Percentiles rank a stretch among this genome's conserved stretches.
phyloP scores from a whole-genome alignment of 1,140 invertebrate species.

The Meloidogyne hapla region DNA sequence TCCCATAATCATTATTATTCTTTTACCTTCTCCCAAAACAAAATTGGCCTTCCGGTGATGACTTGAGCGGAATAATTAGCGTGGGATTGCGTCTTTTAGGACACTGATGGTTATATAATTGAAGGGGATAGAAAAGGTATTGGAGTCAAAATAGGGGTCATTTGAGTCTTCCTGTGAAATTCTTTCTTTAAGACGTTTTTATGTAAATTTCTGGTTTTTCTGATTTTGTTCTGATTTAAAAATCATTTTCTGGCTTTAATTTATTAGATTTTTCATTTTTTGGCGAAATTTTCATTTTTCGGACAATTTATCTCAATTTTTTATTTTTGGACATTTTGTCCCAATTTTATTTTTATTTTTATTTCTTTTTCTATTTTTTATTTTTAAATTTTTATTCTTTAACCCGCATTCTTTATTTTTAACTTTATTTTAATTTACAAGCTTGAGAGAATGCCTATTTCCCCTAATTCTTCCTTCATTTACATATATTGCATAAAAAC shows the following conservation, averaged over 20 bases:
- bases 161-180: neutral
- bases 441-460: conserved; percentile 1
- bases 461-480: neutral
- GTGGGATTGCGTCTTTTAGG: conserved; percentile 1
- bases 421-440: neutral
- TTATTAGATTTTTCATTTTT: neutral
- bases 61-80: conserved; percentile 3
- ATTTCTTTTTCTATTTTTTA: too few relatives aligned
- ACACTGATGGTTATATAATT: neutral
- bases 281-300: too few relatives aligned
- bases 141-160: neutral
- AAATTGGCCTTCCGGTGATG: neutral
- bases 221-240: neutral
- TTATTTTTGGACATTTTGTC: too few relatives aligned
- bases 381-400: neutral
- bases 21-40: neutral
- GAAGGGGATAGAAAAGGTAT: neutral
- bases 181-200: too few relatives aligned
- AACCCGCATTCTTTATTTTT: neutral
- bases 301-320: too few relatives aligned
- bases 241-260: neutral
- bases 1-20: neutral
- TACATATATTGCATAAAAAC: neutral
- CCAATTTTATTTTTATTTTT: too few relatives aligned
- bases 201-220: neutral